Base-by-base conservation (phyloP, 2,113 vertebrate genomes). In the Elephas maximus region DNA sequence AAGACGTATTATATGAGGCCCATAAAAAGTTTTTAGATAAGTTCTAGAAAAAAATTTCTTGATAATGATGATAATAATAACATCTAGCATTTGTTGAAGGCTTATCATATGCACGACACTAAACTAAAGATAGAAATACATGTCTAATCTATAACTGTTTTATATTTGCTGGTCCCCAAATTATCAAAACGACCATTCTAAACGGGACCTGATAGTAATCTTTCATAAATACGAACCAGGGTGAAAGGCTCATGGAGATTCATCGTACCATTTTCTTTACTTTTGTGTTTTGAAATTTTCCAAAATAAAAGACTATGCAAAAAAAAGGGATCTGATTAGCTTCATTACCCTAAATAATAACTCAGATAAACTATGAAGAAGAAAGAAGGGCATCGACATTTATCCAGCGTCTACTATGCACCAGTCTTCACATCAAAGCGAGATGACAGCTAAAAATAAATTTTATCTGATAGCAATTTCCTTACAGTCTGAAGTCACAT, bases 221-320 rank as follows among this genome's bases (percentile, higher is more conserved):
- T 86, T 84, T 95, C 51, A 45, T 37, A 44, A 37, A n/a, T 80
- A 78, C 85, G 84, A 91, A 89, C 20, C 67, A 94, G 62, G 4
- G 11, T 87, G 48, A 67, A 20, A 2, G 28, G n/a, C 73, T 89
- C 53, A 62, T 45, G 17, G n/a, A 74, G 73, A 80, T n/a, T 80
- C 41, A 79, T 45, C 20, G 71, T n/a, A 60, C 21, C 33, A 80
- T 88, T 88, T 78, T 80, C 44, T 88, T 44, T 81, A 90, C 18
- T 94, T 93, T 77, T 69, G 7, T 94, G 21, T 79, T 96, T 92
- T 48, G 12, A 94, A 80, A 83, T 65, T 90, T 89, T 90, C 65
- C 41, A 63, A 83, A 51, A 12, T 71, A 62, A 95, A 48, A 90
- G 28, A 21, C 28, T 67, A 63, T 12, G 24, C 37, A 45, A 81